Conservation (phyloP, 2,113 vertebrate genomes). For the Oreocharis arfaki region DNA sequence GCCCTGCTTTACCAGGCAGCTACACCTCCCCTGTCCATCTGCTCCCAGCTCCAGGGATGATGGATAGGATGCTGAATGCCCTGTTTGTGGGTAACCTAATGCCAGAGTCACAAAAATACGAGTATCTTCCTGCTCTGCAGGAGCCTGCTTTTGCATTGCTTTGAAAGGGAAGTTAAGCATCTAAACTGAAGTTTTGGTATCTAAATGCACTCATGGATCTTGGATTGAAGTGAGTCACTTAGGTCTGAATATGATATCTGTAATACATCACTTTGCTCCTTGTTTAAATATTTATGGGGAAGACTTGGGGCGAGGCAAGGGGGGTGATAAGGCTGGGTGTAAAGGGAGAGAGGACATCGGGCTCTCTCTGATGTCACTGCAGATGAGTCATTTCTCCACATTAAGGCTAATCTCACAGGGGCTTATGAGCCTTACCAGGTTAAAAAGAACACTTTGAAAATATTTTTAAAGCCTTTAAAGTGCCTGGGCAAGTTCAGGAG, state of each 20-base stretch:
- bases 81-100: not conserved
- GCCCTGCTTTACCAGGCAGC: not conserved
- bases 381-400: constrained; percentile 17
- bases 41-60: not conserved
- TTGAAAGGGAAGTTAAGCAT: not conserved
- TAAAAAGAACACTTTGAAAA: not conserved
- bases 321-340: not conserved
- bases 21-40: not conserved
- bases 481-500: not conserved
- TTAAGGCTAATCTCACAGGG: not conserved
- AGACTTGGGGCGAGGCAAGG: not conserved
- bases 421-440: not conserved
- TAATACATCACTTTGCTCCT: constrained; percentile 27
- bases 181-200: not conserved
- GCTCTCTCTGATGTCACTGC: not conserved
- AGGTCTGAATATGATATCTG: constrained; percentile 15
- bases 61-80: not conserved
- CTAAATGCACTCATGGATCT: not conserved
- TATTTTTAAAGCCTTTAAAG: not conserved
- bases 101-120: not conserved
- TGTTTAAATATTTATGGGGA: constrained; percentile 51
- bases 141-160: not conserved
- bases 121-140: not conserved
- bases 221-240: not conserved
- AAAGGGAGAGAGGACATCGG: not conserved